Conservation (phyloP, 1,140 invertebrate species). For the Eueides isabella region DNA sequence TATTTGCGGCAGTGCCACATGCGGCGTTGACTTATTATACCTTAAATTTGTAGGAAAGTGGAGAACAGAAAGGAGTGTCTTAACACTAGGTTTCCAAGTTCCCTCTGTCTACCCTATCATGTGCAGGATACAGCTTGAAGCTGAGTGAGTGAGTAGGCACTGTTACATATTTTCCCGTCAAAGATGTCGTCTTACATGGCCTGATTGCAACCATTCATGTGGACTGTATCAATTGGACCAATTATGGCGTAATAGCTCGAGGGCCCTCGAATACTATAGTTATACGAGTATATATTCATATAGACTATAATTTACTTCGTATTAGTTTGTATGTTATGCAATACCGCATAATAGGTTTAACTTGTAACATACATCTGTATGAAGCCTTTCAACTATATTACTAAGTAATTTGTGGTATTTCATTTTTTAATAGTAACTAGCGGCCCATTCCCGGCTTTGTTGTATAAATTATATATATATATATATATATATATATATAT, state of each 20-base stretch:
- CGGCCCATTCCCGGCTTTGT: too few species aligned
- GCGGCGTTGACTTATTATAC: too few species aligned
- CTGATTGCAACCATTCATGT: neutral
- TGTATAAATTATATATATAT: too few species aligned
- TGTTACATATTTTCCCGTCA: neutral
- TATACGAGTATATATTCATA: neutral
- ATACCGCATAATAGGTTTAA: neutral
- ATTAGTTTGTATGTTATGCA: neutral
- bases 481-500: too few species aligned
- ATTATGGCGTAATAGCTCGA: neutral
- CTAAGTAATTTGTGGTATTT: neutral
- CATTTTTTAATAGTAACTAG: neutral
- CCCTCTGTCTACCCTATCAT: too few species aligned
- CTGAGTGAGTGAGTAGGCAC: too few species aligned
- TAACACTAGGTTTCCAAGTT: too few species aligned
- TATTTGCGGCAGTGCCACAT: too few species aligned
- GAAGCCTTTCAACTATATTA: neutral
- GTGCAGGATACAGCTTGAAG: too few species aligned
- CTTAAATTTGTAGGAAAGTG: too few species aligned
- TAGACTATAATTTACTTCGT: neutral
- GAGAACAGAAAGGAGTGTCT: too few species aligned
- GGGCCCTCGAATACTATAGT: neutral
- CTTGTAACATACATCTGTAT: neutral
- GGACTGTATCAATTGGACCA: neutral
- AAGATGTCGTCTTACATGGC: neutral